Evolutionary conservation across 2,888 invertebrate genomes (phyloP), one percentile per base, ranked within the genome.

Genomic region (Harpagoxenus sublaevis): DNA sequence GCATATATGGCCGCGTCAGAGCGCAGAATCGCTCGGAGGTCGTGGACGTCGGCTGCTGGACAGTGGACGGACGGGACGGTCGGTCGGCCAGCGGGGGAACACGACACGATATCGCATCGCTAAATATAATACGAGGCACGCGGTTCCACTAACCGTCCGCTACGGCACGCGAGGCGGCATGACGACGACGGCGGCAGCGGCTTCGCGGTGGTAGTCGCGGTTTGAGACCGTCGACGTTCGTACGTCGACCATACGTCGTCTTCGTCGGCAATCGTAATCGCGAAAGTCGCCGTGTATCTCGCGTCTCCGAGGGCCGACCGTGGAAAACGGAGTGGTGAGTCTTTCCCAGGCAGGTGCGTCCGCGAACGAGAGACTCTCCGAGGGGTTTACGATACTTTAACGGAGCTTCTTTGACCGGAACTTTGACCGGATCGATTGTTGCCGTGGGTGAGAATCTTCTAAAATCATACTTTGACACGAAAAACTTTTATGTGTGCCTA

Each of bases 41-140:
- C 89, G 89, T 88, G 86, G 82, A 86, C 70, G 78, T 84, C 81
- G 83, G 62, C 65, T 57, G 75, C 53, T 65, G 70, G 62, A 77
- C 75, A 1, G 23, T 23, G 23, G 23, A 23, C 23, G 79, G 55
- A 74, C 77, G 42, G 42, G 35, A 51, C 48, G 68, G 48, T 60
- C 63, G 53, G 78, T 66, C 65, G 28, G 31, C 28, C 83, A 45
- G 31, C 60, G 77, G 68, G 68, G 57, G 77, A 73, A 31, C 73
- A 84, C 83, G 85, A 57, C 83, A 86, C 87, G 88, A 84, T 84
- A 88, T 84, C 68, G 85, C 85, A 84, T 86, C 86, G 91, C 93
- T 93, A 93, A 93, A 93, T 93, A 93, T 93, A 90, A 93, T 93
- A 92, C 87, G 86, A 92, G 91, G 92, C 91, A 93, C 92, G 92